Evolutionary conservation across 2,888 invertebrate genomes (phyloP), one percentile per base, ranked within the genome.

Genomic region (Carpatolechia fugitivella): DNA sequence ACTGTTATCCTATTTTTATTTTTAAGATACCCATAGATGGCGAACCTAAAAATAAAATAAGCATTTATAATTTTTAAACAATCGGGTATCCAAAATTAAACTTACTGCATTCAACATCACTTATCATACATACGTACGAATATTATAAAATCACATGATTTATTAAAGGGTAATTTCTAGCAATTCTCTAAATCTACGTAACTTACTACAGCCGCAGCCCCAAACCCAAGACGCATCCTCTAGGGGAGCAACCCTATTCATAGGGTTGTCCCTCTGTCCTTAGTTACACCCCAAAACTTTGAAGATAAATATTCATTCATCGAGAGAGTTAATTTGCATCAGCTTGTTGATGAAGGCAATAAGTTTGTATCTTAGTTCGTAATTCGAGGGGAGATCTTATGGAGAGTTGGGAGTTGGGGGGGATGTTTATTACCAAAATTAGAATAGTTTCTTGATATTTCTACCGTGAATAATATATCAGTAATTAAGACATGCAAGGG

Each of bases 301-400:
- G 57, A 68, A 76, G 76, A 80, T 73, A 78, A 71, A 75, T 68
- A 66, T 71, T 61, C 64, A 57, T 61, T 66, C 63, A 67, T 66
- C 53, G 40, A 58, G 58, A 65, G 63, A 67, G 64, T 66, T 69
- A 68, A 74, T 72, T 72, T 64, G 62, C 69, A 69, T 66, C 51
- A 30, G 68, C 58, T 54, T 11, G 51, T 49, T 63, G 57, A 60
- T 62, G 56, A 58, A 44, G 24, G 44, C 29, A 13, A 44, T 44
- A 29, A 44, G 44, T 44, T 44, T n/a, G 8, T 7, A 24, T 29
- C 24, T 44, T n/a, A 44, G 44, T 4, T 13, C 24, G 44, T 29
- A 24, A 4, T n/a, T 3, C 13, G 13, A 20, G 44, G 10, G 13
- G 44, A n/a, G 44, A 24, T 44, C 24, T 11, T 8, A 11, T n/a